Percentiles rank a stretch among this genome's conserved stretches.
These are phyloP conservation scores for Taphrorychus bicolor DNA, from an alignment of 2,888 invertebrate species.

Conservation along the genomic window DNA sequence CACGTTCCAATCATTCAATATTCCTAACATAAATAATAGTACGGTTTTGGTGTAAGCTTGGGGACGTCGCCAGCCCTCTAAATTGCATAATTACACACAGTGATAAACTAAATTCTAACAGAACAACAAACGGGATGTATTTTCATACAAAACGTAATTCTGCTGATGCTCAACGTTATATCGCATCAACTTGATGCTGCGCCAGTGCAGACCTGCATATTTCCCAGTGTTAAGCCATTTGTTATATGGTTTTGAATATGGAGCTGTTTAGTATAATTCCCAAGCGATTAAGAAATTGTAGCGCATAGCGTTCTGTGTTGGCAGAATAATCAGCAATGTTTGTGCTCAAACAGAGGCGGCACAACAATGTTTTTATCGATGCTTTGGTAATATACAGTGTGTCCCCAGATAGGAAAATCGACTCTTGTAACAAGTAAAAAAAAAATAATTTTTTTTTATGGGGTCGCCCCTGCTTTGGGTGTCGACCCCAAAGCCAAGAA, in stretches of 20 bases:
- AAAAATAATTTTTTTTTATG: too few relatives aligned
- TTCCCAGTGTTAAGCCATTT: slow-evolving; percentile 31
- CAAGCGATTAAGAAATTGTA: slow-evolving; percentile 34
- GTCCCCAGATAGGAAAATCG: too few relatives aligned
- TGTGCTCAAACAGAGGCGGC: slow-evolving; percentile 10
- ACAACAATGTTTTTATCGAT: not conserved
- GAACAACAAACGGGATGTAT: not conserved
- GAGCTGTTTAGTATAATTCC: slow-evolving; percentile 30
- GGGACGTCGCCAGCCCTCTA: too few relatives aligned
- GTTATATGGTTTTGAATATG: slow-evolving; percentile 33
- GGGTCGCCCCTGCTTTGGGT: too few relatives aligned
- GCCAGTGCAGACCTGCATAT: slow-evolving; percentile 25
- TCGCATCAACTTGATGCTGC: slow-evolving; percentile 17
- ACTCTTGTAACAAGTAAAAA: too few relatives aligned
- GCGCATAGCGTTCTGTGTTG: slow-evolving; percentile 18
- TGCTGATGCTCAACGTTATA: not conserved
- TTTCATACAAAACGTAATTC: not conserved
- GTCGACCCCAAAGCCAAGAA: too few relatives aligned
- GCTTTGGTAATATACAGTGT: too few relatives aligned
- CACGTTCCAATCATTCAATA: slow-evolving; percentile 24
- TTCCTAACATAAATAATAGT: not conserved
- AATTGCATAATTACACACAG: not conserved
- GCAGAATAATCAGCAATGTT: slow-evolving; percentile 12
- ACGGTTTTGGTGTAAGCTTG: too few relatives aligned
- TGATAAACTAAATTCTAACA: not conserved